A percentile compares a stretch with the other conserved stretches of the same genome.
Evolutionary conservation across 2,888 invertebrate genomes (phyloP).

Genomic region (Oscheius sp.): DNA sequence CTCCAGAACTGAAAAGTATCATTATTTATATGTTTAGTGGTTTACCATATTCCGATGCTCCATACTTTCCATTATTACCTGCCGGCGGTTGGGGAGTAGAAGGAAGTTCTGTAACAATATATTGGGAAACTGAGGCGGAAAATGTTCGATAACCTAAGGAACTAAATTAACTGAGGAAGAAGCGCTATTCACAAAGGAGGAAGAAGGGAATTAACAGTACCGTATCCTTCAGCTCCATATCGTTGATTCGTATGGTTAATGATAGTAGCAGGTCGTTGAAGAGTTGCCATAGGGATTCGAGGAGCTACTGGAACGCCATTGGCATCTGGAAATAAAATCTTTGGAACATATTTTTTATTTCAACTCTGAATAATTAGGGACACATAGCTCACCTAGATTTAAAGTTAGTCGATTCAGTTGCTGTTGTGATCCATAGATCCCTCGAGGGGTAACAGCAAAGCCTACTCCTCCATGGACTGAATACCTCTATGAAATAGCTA

Average conservation of each 20-base stretch:
- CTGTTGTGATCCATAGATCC: constrained; percentile 5
- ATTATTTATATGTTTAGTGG: background rate
- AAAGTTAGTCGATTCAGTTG: constrained; percentile 13
- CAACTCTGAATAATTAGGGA: background rate
- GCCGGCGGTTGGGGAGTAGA: constrained; percentile 15
- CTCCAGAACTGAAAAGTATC: constrained; percentile 12
- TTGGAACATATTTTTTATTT: constrained; percentile 76
- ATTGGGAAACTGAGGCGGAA: background rate
- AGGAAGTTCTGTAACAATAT: constrained; percentile 10
- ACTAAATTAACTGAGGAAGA: background rate
- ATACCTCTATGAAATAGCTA: background rate
- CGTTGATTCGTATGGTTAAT: constrained; percentile 12
- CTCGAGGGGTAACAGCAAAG: constrained; percentile 9
- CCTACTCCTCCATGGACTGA: background rate
- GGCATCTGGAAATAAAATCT: constrained; percentile 66
- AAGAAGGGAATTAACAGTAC: background rate
- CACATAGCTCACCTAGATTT: background rate
- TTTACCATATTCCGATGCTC: constrained; percentile 18
- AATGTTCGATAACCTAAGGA: no score
- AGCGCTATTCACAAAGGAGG: background rate
- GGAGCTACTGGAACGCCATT: constrained; percentile 1
- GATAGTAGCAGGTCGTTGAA: background rate
- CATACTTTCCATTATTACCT: constrained; percentile 11
- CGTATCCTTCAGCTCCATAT: constrained; percentile 26
- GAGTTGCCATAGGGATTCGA: constrained; percentile 9